Conservation (phyloP, 2,888 invertebrate species). For the Dynastes hyllus region DNA sequence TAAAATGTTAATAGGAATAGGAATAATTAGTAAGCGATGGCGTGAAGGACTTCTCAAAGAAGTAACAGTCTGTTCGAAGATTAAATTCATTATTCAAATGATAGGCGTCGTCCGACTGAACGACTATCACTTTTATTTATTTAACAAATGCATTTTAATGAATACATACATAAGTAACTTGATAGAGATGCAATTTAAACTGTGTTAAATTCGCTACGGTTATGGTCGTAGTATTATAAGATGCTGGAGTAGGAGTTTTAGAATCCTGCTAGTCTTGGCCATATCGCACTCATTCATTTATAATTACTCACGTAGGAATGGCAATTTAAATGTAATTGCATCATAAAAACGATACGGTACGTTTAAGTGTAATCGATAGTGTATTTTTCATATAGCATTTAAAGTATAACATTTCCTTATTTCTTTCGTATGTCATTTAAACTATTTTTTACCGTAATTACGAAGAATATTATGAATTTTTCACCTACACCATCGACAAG, state of each 20-base stretch:
- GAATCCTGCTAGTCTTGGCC: neutral
- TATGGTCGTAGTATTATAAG: neutral
- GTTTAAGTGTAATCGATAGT: neutral
- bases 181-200: neutral
- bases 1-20: constrained; percentile 11
- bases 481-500: neutral
- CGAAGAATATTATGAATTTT: too few species aligned
- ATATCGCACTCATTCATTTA: neutral
- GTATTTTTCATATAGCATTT: neutral
- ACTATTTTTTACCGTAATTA: too few species aligned
- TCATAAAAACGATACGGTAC: neutral
- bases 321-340: constrained; percentile 4
- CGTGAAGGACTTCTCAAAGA: constrained; percentile 18
- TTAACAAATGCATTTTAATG: neutral
- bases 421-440: neutral
- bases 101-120: constrained; percentile 15
- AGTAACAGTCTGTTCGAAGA: constrained; percentile 5
- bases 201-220: neutral
- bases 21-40: constrained; percentile 8
- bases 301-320: constrained; percentile 4
- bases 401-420: neutral
- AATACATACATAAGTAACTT: neutral
- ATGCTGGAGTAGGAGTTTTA: neutral
- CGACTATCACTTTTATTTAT: neutral
- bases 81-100: constrained; percentile 29